Base-by-base conservation (phyloP, 2,113 vertebrate species). In the Numenius arquata region DNA sequence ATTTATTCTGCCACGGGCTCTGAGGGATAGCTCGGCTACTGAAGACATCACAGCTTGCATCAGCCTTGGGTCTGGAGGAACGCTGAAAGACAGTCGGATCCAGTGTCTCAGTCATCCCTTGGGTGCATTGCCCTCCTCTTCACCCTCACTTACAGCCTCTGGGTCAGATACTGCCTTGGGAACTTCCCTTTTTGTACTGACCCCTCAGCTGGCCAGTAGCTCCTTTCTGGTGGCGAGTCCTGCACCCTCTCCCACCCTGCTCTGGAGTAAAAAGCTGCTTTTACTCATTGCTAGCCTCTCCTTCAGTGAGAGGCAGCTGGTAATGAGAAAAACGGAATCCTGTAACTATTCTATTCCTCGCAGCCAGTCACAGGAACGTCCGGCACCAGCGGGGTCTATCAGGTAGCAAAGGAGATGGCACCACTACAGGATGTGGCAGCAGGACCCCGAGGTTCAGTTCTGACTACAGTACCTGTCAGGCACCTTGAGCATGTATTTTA, bases 351-450 rank as follows among this genome's bases (percentile, higher is more conserved):
- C 18, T 48, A 0, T 34, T 74, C 47, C 40, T 83, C 2, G 0
- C 47, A 86, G 43, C 6, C 52, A 43, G 74, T 76, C 72, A n/a
- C 63, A 36, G 79, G 36, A 36, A 58, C 48, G 66, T 25, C 61
- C 15, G 0, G 29, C 58, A 48, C 45, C 0, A 0, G 8, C 9
- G 17, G 18, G 40, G 3, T 45, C 59, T 32, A 11, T 9, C 0
- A 2, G 6, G 7, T 30, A 79, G 40, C 11, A 36, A 80, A 68
- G 52, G 47, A 78, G 34, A 17, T 5, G 12, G 19, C 38, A 41
- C 1, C 0, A 61, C 68, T 84, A 34, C 17, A 72, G 25, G 21
- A 81, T 50, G 23, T 26, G 21, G 32, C n/a, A 77, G 76, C 61
- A 92, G 56, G 43, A 92, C 25, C 4, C 61, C 4, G 1, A 38